phyloP scores from a whole-genome alignment of 1,140 invertebrate species.

The Drosophila erecta region DNA sequence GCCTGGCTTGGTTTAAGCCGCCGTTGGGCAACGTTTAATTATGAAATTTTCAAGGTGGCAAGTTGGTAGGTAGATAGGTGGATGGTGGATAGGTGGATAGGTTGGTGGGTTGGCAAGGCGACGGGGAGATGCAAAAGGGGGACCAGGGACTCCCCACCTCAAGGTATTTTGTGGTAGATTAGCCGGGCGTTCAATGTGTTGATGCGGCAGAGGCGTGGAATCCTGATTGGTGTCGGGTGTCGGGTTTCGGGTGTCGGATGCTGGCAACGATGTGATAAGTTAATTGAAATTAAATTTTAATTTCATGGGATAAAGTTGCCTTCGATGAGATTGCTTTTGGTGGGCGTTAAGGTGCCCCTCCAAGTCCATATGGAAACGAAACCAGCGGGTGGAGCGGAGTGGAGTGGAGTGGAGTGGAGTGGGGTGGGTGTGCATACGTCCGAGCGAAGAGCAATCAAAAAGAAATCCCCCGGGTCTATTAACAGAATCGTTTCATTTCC shows the following conservation, averaged over 20 bases:
- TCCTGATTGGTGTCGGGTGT: constrained; percentile 38
- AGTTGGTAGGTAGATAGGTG: constrained; percentile 19
- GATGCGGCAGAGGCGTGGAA: constrained; percentile 22
- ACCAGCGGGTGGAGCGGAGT: background rate
- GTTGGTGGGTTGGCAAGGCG: constrained; percentile 11
- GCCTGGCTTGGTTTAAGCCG: constrained; percentile 8
- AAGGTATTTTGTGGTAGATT: constrained; percentile 60
- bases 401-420: too few relatives aligned
- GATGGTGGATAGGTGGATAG: constrained; percentile 4
- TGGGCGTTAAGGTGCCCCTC: background rate
- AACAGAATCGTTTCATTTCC: constrained; percentile 58
- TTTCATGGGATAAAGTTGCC: constrained; percentile 53
- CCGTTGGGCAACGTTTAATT: constrained; percentile 65
- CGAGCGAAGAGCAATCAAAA: constrained; percentile 45
- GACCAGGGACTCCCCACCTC: background rate
- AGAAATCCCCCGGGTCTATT: constrained; percentile 52
- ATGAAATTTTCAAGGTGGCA: constrained; percentile 79
- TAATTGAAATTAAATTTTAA: constrained; percentile 66
- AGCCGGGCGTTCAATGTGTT: constrained; percentile 61
- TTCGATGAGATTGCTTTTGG: constrained; percentile 46
- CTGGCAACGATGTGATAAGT: constrained; percentile 60
- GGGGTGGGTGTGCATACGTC: background rate
- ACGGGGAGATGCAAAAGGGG: background rate
- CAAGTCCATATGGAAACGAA: constrained; percentile 50
- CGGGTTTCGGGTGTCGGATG: constrained; percentile 42